These are phyloP conservation scores for Cryptocephalus primarius DNA, from an alignment of 2,888 invertebrate genomes.

Conservation along the genomic window DNA sequence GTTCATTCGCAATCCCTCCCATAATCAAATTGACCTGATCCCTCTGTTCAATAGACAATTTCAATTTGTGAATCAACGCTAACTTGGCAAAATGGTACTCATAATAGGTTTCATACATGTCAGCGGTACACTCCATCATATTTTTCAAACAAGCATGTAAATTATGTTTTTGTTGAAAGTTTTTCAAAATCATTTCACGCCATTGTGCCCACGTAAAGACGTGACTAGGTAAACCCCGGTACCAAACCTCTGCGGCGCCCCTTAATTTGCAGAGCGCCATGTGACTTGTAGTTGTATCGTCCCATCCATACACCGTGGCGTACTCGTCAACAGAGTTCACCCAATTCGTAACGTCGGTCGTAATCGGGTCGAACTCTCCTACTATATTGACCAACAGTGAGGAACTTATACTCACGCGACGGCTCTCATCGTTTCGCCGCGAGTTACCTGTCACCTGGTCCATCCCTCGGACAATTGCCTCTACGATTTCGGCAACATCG, in stretches of 20 bases:
- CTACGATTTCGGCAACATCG: too few species aligned
- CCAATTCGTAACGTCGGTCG: conserved; percentile 5
- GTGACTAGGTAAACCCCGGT: conserved; percentile 4
- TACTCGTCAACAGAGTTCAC: conserved; percentile 9
- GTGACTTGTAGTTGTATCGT: conserved; percentile 5
- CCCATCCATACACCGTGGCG: conserved; percentile 4
- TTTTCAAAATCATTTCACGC: conserved; percentile 1
- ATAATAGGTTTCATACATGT: conserved; percentile 1
- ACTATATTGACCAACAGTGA: conserved; percentile 1
- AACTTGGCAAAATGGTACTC: conserved; percentile 6
- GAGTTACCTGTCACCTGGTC: too few species aligned
- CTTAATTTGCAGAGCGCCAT: conserved; percentile 6
- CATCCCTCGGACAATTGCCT: too few species aligned
- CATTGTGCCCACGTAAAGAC: conserved; percentile 8
- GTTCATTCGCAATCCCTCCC: too few species aligned
- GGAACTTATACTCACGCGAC: too few species aligned
- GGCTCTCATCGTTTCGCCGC: too few species aligned
- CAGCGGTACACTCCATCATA: conserved; percentile 4
- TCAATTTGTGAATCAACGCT: conserved; percentile 6
- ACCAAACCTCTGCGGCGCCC: conserved; percentile 8
- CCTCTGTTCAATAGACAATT: neutral
- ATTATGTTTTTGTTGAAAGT: conserved; percentile 5
- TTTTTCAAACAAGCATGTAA: conserved; percentile 1
- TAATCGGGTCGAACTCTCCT: conserved; percentile 6
- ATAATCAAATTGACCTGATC: too few species aligned